Base-by-base conservation (phyloP, 2,888 invertebrate species). In the Brachypalpus laphriformis region DNA sequence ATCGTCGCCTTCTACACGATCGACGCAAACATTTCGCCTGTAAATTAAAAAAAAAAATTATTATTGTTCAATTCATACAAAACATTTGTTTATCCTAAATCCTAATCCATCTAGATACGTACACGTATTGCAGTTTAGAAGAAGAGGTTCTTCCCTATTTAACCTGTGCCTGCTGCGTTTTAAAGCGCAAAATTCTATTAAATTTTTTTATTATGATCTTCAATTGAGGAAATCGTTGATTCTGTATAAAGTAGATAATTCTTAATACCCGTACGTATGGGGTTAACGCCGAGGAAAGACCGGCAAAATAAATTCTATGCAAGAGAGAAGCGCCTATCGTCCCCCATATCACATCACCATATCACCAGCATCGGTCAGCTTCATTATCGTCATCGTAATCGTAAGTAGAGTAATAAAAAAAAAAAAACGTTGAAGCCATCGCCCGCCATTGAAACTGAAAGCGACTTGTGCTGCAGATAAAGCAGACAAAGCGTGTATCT, bases 21-120 rank as follows among this genome's bases (percentile, higher is more conserved):
- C 94, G 45, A 94, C 93, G 89, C 95, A 95, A 18, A 95, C 94
- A 89, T 95, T 94, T 56, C 93, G 92, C 37, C 95, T 94, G 89
- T 20, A 70, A 59, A 61, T 76, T 14, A 77, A 81, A 34, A 28
- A 34, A 63, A 45, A 28, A 51, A 9, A n/a, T n/a, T n/a, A n/a
- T n/a, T n/a, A n/a, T n/a, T n/a, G n/a, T n/a, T n/a, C n/a, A n/a
- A n/a, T n/a, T n/a, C n/a, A n/a, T n/a, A n/a, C n/a, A n/a, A n/a
- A n/a, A n/a, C n/a, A n/a, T n/a, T n/a, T n/a, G n/a, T n/a, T n/a
- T n/a, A n/a, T n/a, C n/a, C n/a, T n/a, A n/a, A n/a, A n/a, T n/a
- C n/a, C n/a, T n/a, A n/a, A n/a, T n/a, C n/a, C n/a, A n/a, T n/a
- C n/a, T n/a, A n/a, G n/a, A n/a, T n/a, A n/a, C n/a, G n/a, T n/a